phyloP scores from a whole-genome alignment of 1,140 invertebrate species.

The Drosophila mayri region DNA sequence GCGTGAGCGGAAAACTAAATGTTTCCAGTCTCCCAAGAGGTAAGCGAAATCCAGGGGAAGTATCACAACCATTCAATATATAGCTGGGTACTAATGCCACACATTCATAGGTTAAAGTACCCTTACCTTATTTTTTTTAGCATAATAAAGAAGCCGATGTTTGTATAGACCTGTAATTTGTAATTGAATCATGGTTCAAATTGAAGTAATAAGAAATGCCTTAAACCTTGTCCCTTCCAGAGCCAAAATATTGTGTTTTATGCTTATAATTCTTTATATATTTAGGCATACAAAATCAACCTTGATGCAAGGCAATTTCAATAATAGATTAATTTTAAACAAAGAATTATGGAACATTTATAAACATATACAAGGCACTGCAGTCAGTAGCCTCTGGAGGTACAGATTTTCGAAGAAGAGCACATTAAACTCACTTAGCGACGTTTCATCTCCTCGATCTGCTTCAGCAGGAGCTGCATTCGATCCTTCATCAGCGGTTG shows the following conservation, averaged over 20 bases:
- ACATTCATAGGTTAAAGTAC: background rate
- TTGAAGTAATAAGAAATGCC: too few relatives aligned
- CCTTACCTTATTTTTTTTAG: background rate
- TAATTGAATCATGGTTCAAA: too few relatives aligned
- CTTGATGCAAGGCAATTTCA: constrained; percentile 6
- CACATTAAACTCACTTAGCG: constrained; percentile 27
- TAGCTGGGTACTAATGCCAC: background rate
- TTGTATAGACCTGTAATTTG: too few relatives aligned
- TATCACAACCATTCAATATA: background rate
- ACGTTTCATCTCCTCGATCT: constrained; percentile 80
- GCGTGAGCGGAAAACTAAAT: constrained; percentile 58
- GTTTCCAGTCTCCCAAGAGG: background rate
- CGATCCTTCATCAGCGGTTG: constrained; percentile 83
- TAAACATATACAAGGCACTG: background rate
- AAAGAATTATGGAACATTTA: background rate
- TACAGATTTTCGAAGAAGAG: background rate
- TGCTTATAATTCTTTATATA: background rate
- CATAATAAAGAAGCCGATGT: too few relatives aligned
- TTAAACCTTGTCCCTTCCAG: too few relatives aligned
- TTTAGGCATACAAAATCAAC: background rate
- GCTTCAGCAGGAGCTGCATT: constrained; percentile 77
- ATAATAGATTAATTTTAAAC: background rate
- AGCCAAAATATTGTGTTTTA: too few relatives aligned
- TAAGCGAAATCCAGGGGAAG: background rate
- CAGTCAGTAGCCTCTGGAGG: background rate